phyloP scores from a whole-genome alignment of 1,140 invertebrate species.

The Heterodera schachtii region DNA sequence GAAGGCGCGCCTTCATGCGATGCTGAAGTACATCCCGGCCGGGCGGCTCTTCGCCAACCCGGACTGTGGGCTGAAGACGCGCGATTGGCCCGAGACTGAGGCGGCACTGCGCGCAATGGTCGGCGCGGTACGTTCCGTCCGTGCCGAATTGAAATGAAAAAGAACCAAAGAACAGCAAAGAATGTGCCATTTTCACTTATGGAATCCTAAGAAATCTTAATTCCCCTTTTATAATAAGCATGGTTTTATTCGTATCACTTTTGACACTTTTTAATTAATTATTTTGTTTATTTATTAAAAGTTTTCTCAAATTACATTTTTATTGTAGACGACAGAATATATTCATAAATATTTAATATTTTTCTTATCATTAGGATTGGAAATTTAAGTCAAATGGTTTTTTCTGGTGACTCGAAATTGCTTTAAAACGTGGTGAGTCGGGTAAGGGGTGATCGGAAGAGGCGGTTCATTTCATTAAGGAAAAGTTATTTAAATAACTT shows the following conservation, averaged over 20 bases:
- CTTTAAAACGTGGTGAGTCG: too few species aligned
- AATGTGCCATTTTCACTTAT: neutral
- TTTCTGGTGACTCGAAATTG: too few species aligned
- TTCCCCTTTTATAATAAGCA: neutral
- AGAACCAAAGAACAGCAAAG: neutral
- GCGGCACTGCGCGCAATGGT: slow-evolving; percentile 30
- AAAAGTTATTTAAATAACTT: too few species aligned
- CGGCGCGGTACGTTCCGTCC: slow-evolving; percentile 1
- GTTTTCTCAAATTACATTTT: too few species aligned
- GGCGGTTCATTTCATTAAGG: too few species aligned
- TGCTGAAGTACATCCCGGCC: slow-evolving; percentile 38
- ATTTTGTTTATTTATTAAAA: too few species aligned
- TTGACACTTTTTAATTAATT: too few species aligned
- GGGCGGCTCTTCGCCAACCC: slow-evolving; percentile 35
- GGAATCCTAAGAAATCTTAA: neutral
- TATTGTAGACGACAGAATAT: too few species aligned
- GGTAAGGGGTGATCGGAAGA: too few species aligned
- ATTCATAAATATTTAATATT: too few species aligned
- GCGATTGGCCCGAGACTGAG: slow-evolving; percentile 34
- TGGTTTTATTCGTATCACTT: slow-evolving; percentile 8
- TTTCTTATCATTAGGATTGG: too few species aligned
- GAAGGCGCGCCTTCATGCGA: slow-evolving; percentile 20
- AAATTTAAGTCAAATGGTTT: too few species aligned
- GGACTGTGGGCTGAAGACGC: slow-evolving; percentile 42
- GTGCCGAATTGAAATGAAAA: neutral